phyloP scores from a whole-genome alignment of 2,888 invertebrate species.

The Gisinianus flammeolus region DNA sequence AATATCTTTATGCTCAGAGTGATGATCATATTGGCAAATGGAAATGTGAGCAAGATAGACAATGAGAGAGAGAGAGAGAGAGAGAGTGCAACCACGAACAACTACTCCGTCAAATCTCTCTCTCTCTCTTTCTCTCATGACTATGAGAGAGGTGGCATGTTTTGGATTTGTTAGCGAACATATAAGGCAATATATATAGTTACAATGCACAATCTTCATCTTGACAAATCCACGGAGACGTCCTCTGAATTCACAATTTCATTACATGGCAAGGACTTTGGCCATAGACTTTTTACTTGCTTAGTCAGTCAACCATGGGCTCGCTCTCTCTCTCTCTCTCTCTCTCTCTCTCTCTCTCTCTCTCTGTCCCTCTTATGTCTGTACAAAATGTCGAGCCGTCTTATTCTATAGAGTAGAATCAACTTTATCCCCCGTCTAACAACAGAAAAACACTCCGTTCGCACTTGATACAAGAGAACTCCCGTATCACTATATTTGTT shows the following conservation, averaged over 20 bases:
- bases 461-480: too few relatives aligned
- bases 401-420: too few relatives aligned
- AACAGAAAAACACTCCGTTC: too few relatives aligned
- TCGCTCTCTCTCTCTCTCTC: neutral
- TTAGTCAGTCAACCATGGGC: slow-evolving; percentile 17
- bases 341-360: neutral
- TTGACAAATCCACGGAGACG: slow-evolving; percentile 51
- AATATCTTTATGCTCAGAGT: too few relatives aligned
- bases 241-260: slow-evolving; percentile 55
- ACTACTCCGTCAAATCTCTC: slow-evolving; percentile 10
- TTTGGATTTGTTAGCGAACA: neutral
- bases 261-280: slow-evolving; percentile 40
- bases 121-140: slow-evolving; percentile 11
- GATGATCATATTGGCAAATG: slow-evolving; percentile 15
- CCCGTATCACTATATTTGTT: too few relatives aligned
- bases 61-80: neutral
- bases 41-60: neutral
- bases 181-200: neutral
- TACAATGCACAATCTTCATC: slow-evolving; percentile 27
- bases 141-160: slow-evolving; percentile 1
- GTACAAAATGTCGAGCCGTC: too few relatives aligned
- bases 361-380: neutral
- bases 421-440: too few relatives aligned
- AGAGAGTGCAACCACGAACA: neutral
- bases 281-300: neutral